phyloP scores from a whole-genome alignment of 1,140 invertebrate genomes.

The Aphaenogaster rudis region DNA sequence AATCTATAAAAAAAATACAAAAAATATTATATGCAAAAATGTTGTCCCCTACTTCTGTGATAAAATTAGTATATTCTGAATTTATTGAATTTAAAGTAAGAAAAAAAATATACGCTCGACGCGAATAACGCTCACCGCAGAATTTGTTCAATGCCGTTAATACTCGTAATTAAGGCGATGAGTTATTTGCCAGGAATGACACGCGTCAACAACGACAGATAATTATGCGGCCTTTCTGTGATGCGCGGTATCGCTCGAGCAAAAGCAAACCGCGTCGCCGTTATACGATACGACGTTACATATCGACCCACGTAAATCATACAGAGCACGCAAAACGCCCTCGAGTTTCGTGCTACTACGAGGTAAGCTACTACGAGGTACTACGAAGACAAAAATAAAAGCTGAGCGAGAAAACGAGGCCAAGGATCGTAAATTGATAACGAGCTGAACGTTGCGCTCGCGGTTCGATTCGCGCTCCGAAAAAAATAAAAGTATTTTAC shows the following conservation, averaged over 20 bases:
- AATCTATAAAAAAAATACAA: not conserved
- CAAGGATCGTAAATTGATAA: constrained; percentile 49
- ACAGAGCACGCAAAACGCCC: not conserved
- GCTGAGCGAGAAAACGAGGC: constrained; percentile 8
- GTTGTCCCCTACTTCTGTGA: not conserved
- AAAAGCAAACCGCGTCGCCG: constrained; percentile 3
- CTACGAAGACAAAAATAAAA: constrained; percentile 35
- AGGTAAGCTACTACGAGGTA: constrained; percentile 14
- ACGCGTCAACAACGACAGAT: constrained; percentile 25
- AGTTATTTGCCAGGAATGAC: constrained; percentile 25
- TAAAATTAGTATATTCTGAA: not conserved
- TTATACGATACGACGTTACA: constrained; percentile 19
- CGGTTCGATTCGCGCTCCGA: not conserved
- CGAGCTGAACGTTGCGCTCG: not conserved
- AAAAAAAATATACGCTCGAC: not conserved
- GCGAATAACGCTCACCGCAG: not conserved
- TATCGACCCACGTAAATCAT: constrained; percentile 23
- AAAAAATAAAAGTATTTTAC: constrained; percentile 1
- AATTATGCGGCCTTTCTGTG: constrained; percentile 25
- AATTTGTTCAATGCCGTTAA: constrained; percentile 18
- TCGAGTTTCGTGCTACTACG: constrained; percentile 37
- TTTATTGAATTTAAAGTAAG: not conserved
- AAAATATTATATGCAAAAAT: not conserved
- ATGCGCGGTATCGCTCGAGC: not conserved
- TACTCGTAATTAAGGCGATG: constrained; percentile 27